phyloP scores from a whole-genome alignment of 2,113 vertebrate species.

The Platichthys stellatus region DNA sequence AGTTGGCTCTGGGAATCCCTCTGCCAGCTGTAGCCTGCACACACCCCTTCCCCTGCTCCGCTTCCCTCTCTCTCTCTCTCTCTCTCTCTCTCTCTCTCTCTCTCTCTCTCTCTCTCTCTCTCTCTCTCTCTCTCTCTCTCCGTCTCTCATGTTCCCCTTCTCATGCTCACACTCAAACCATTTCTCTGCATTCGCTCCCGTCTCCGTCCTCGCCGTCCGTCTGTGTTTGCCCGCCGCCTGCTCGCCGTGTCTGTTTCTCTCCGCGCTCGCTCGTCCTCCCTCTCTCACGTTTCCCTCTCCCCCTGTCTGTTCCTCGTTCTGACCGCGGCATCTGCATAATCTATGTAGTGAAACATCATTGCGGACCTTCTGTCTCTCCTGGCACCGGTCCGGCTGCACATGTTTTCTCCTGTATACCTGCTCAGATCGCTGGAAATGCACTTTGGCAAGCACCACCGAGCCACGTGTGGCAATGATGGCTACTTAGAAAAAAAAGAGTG shows the following conservation, averaged over 20 bases:
- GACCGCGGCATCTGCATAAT: conserved; percentile 79
- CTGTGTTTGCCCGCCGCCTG: conserved; percentile 37
- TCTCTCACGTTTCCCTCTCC: conserved; percentile 25
- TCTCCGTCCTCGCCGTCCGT: conserved; percentile 45
- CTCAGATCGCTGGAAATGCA: conserved; percentile 75
- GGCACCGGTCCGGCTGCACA: conserved; percentile 78
- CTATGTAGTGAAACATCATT: conserved; percentile 82
- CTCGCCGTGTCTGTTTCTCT: conserved; percentile 39
- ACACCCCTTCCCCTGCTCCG: conserved; percentile 30
- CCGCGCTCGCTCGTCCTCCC: conserved; percentile 22
- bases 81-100: not conserved
- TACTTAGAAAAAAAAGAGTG: conserved; percentile 36
- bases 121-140: conserved; percentile 42
- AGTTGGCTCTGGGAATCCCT: conserved; percentile 85
- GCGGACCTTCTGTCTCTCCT: conserved; percentile 79
- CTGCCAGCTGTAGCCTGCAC: conserved; percentile 82
- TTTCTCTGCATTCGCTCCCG: conserved; percentile 55
- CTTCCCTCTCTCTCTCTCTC: conserved; percentile 9
- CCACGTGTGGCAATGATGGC: conserved; percentile 32
- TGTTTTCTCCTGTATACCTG: conserved; percentile 82
- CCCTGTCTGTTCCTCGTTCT: conserved; percentile 73
- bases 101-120: conserved; percentile 58
- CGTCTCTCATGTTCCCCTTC: conserved; percentile 68
- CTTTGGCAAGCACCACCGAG: conserved; percentile 66
- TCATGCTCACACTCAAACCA: conserved; percentile 31